Conservation (phyloP, 2,888 invertebrate genomes). For the Morinoia aosen region DNA sequence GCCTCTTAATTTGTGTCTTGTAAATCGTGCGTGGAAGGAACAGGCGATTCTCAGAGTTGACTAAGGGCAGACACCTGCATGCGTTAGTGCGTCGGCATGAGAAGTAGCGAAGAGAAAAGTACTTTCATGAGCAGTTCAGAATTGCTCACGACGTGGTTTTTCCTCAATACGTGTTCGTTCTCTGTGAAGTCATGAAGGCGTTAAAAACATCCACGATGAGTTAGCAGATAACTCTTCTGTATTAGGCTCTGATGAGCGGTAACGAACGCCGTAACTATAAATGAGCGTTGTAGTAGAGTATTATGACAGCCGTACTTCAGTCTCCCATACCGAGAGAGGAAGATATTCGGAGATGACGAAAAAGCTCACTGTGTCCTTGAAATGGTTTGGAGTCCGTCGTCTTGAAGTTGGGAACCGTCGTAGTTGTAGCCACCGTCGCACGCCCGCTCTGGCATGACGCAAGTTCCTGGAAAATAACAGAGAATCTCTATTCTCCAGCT, state of each 20-base stretch:
- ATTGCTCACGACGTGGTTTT: background rate
- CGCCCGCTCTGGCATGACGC: background rate
- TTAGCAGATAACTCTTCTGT: background rate
- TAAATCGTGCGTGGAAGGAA: background rate
- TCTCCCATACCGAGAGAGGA: background rate
- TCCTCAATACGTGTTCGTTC: background rate
- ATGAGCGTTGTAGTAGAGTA: background rate
- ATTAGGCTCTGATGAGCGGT: background rate
- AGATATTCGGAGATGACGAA: background rate
- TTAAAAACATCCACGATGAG: background rate
- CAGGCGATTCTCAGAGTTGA: background rate
- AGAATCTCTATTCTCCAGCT: background rate
- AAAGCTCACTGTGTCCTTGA: background rate
- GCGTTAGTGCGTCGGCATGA: background rate
- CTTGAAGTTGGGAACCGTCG: background rate
- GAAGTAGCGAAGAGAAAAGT: background rate
- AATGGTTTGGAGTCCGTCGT: background rate
- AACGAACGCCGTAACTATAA: background rate
- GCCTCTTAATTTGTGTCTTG: background rate
- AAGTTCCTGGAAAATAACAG: background rate
- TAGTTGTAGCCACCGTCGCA: background rate
- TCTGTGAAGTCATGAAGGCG: background rate
- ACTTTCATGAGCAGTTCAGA: background rate
- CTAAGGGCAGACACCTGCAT: background rate
- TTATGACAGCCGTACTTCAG: background rate